Evolutionary conservation across 92 coral and sea anemone species (phyloP).

Genomic region (Nematostella vectensis): DNA sequence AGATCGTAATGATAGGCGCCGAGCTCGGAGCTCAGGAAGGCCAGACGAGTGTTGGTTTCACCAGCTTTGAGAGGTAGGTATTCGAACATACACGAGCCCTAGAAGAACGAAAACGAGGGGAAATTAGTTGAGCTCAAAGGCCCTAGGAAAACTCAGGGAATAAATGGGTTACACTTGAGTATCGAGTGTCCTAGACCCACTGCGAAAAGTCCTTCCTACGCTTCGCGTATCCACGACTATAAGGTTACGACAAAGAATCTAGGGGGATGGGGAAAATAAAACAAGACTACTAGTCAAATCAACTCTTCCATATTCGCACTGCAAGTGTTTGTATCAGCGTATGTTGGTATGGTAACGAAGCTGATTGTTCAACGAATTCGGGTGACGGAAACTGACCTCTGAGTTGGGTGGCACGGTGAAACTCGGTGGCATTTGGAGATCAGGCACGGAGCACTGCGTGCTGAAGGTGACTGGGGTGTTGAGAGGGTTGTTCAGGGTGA

Average conservation of each 20-base stretch:
- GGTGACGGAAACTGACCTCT: no score
- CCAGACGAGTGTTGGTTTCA: constrained; percentile 72
- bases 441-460: constrained; percentile 78
- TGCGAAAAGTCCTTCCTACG: no score
- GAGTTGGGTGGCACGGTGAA: constrained; percentile 91
- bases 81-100: constrained; percentile 98
- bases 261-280: no score
- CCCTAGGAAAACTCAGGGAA: not conserved
- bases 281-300: no score
- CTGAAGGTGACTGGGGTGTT: constrained; percentile 83
- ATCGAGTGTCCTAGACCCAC: no score
- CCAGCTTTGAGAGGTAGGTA: constrained; percentile 97
- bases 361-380: no score
- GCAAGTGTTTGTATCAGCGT: no score
- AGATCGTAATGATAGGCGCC: constrained; percentile 93
- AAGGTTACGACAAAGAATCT: no score
- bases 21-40: constrained; percentile 89
- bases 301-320: no score
- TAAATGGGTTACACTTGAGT: no score
- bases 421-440: constrained; percentile 84
- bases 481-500: constrained; percentile 87
- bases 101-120: not conserved
- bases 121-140: not conserved
- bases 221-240: no score
- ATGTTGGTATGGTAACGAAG: no score